These are phyloP conservation scores for Columba livia DNA, from an alignment of 2,113 vertebrate genomes.

Conservation along the genomic window DNA sequence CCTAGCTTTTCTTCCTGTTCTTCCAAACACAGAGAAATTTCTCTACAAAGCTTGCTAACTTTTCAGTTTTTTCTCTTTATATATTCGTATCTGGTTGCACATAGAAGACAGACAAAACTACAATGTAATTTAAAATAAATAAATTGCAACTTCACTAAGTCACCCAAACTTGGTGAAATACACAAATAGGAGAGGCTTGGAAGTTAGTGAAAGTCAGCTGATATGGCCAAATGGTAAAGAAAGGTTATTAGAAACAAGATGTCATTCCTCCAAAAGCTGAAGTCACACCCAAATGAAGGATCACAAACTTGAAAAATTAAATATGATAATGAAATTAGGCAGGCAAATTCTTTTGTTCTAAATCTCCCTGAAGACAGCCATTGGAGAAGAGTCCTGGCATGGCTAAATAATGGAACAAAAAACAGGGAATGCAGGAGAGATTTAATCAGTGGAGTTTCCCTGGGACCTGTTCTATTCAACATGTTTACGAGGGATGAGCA, in stretches of 20 bases:
- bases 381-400: not conserved
- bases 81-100: not conserved
- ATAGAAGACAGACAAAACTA: not conserved
- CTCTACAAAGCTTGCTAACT: not conserved
- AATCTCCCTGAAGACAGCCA: not conserved
- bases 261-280: not conserved
- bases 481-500: constrained; percentile 6
- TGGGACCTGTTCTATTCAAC: not conserved
- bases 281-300: not conserved
- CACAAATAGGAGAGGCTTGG: not conserved
- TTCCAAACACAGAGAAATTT: not conserved
- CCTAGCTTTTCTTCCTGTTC: not conserved
- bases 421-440: not conserved
- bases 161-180: not conserved
- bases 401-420: constrained; percentile 7
- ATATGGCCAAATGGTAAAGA: not conserved
- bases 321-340: not conserved
- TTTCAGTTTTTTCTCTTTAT: not conserved
- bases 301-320: not conserved
- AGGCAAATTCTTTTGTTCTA: not conserved
- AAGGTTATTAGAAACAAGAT: not conserved
- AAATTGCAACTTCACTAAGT: not conserved
- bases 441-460: not conserved
- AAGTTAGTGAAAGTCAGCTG: not conserved
- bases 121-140: not conserved